Percentiles rank a stretch among this genome's conserved stretches.
Conservation (phyloP, 2,797 vertebrate species). For the Myripristis jacobus region DNA sequence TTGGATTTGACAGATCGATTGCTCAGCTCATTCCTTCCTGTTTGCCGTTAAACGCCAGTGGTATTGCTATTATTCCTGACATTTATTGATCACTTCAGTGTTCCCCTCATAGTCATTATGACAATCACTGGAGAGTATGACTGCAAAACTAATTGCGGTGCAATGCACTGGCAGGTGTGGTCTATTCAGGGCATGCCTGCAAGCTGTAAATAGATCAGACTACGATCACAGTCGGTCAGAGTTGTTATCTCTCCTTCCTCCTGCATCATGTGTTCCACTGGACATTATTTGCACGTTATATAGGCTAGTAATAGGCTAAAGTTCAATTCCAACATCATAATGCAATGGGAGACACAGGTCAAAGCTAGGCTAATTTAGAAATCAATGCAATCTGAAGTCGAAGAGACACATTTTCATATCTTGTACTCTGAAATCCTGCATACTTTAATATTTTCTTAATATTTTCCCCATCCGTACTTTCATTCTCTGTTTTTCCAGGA, state of each 20-base stretch:
- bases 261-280: neutral
- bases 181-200: slow-evolving; percentile 28
- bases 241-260: neutral
- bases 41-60: neutral
- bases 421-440: neutral
- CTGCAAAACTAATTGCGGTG: slow-evolving; percentile 36
- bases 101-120: neutral
- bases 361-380: neutral
- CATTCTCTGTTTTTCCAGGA: neutral
- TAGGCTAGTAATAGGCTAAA: neutral
- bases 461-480: neutral
- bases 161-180: slow-evolving; percentile 52
- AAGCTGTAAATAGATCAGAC: slow-evolving; percentile 10
- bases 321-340: neutral
- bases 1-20: neutral
- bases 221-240: neutral
- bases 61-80: slow-evolving; percentile 11
- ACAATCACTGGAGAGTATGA: slow-evolving; percentile 29
- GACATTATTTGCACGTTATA: neutral
- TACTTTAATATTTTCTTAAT: neutral
- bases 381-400: neutral
- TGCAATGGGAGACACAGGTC: neutral
- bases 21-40: neutral
- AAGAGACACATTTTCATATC: neutral
- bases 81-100: slow-evolving; percentile 38